Conservation (phyloP, 2,888 invertebrate species). For the Parnassius apollo region DNA sequence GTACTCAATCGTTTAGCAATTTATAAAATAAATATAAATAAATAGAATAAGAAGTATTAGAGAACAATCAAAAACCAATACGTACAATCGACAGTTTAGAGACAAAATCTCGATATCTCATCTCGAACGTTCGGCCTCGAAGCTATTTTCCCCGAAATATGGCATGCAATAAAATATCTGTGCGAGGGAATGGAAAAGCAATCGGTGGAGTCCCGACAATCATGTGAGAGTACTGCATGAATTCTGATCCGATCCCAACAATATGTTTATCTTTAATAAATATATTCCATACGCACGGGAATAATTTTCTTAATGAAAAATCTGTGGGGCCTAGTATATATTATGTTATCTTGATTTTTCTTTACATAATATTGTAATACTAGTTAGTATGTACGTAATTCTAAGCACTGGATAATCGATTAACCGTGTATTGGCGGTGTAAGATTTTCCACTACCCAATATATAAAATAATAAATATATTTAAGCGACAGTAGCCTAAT, state of each 20-base stretch:
- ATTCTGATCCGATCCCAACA: slow-evolving; percentile 34
- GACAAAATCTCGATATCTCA: slow-evolving; percentile 57
- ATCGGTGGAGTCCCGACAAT: slow-evolving; percentile 58
- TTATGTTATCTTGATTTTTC: too few relatives aligned
- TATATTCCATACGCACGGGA: slow-evolving; percentile 12
- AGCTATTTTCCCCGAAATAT: slow-evolving; percentile 66
- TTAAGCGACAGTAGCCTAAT: too few relatives aligned
- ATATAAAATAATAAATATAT: too few relatives aligned
- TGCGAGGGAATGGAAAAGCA: slow-evolving; percentile 65
- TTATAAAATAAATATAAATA: slow-evolving; percentile 29
- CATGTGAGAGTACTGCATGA: slow-evolving; percentile 45
- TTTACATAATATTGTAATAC: too few relatives aligned
- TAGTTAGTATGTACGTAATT: too few relatives aligned
- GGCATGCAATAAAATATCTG: slow-evolving; percentile 73
- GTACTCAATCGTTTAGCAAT: too few relatives aligned
- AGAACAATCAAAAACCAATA: slow-evolving; percentile 68
- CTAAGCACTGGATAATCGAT: too few relatives aligned
- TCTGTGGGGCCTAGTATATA: background rate
- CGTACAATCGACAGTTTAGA: slow-evolving; percentile 51
- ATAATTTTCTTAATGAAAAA: slow-evolving; percentile 17
- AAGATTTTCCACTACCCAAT: too few relatives aligned
- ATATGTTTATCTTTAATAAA: slow-evolving; percentile 27
- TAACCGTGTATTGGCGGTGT: too few relatives aligned
- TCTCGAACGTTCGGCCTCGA: slow-evolving; percentile 44
- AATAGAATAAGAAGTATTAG: slow-evolving; percentile 34